These are phyloP conservation scores for Aegithalos caudatus DNA, from an alignment of 2,113 vertebrate genomes.

Conservation along the genomic window DNA sequence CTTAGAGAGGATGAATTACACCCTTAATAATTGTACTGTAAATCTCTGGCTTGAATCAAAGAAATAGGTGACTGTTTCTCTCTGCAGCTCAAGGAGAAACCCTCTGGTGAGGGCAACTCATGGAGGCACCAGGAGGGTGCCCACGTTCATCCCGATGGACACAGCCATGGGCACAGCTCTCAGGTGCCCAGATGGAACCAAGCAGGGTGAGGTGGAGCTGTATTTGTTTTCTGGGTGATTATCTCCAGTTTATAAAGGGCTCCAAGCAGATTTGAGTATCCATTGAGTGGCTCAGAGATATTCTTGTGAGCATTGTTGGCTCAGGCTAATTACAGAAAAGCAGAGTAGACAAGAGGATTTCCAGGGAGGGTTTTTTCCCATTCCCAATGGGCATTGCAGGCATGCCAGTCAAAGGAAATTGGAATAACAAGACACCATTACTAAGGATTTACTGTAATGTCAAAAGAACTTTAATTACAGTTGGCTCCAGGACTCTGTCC, in stretches of 20 bases:
- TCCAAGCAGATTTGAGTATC: neutral
- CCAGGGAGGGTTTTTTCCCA: neutral
- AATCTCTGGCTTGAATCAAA: neutral
- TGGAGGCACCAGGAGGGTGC: neutral
- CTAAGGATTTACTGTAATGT: neutral
- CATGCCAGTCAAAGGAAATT: neutral
- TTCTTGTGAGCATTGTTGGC: neutral
- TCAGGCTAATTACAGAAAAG: neutral
- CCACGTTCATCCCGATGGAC: rapidly evolving
- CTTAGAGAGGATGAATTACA: neutral
- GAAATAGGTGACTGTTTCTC: rapidly evolving
- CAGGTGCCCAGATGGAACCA: neutral
- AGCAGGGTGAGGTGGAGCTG: neutral
- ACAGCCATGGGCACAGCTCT: neutral
- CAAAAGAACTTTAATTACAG: neutral
- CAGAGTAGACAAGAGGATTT: neutral
- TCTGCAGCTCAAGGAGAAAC: neutral
- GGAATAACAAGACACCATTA: neutral
- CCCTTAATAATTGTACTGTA: neutral
- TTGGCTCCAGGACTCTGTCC: neutral
- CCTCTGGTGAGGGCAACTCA: rapidly evolving
- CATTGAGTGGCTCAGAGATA: neutral
- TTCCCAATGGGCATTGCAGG: neutral
- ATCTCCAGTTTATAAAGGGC: neutral
- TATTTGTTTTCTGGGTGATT: neutral